Evolutionary conservation across 1,140 invertebrate genomes (phyloP).

Genomic region (Drosophila melanica): DNA sequence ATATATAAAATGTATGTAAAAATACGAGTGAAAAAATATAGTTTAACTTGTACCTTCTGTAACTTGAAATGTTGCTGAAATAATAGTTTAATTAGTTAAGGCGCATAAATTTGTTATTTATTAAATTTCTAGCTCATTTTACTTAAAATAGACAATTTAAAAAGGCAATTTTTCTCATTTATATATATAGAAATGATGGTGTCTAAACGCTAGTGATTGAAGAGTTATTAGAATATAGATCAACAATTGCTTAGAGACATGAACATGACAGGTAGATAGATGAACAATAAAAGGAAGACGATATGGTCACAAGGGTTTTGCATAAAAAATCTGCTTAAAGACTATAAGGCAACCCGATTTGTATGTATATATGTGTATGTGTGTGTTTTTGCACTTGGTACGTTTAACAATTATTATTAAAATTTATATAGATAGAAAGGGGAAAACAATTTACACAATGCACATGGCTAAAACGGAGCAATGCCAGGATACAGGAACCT

Average conservation of each 20-base stretch:
- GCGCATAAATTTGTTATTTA: conserved; percentile 73
- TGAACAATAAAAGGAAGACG: conserved; percentile 8
- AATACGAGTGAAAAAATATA: too few relatives aligned
- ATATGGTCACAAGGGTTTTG: conserved; percentile 39
- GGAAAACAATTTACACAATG: conserved; percentile 71
- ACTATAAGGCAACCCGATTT: conserved; percentile 77
- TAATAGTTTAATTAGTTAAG: conserved; percentile 4
- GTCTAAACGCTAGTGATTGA: conserved; percentile 58
- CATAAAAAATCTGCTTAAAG: conserved; percentile 64
- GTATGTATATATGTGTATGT: conserved; percentile 27
- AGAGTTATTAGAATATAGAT: conserved; percentile 37
- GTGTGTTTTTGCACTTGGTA: conserved; percentile 41
- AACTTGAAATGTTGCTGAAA: too few relatives aligned
- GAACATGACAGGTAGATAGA: conserved; percentile 6
- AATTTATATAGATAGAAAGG: conserved; percentile 52
- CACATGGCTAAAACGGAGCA: conserved; percentile 49
- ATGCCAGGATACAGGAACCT: conserved; percentile 38
- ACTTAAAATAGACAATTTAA: conserved; percentile 65
- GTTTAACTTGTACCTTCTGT: too few relatives aligned
- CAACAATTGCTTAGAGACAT: conserved; percentile 39
- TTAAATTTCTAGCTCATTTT: conserved; percentile 69
- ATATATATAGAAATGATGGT: conserved; percentile 44
- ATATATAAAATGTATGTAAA: too few relatives aligned
- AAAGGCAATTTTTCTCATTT: conserved; percentile 47
- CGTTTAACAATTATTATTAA: conserved; percentile 63